phyloP scores from a whole-genome alignment of 2,797 vertebrate species.

The Macroramphosus scolopax region DNA sequence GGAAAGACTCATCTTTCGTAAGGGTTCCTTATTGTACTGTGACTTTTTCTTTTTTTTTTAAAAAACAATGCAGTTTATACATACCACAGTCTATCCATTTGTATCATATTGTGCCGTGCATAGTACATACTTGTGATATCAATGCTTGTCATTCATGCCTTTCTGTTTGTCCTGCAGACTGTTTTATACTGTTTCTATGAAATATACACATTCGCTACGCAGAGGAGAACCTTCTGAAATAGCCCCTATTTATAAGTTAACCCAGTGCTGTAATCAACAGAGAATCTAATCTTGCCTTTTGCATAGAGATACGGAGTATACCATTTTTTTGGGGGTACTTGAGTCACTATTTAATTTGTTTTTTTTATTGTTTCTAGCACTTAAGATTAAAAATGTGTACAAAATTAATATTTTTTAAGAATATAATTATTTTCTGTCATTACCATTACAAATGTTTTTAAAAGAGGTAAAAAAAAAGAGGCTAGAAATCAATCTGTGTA shows the following conservation, averaged over 20 bases:
- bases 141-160: slow-evolving; percentile 74
- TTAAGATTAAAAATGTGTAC: slow-evolving; percentile 94
- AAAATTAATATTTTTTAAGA: slow-evolving; percentile 87
- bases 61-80: slow-evolving; percentile 66
- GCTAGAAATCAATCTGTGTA: slow-evolving; percentile 92
- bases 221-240: slow-evolving; percentile 74
- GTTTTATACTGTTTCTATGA: slow-evolving; percentile 86
- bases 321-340: slow-evolving; percentile 84
- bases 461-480: too few relatives aligned
- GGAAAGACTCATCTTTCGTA: slow-evolving; percentile 64
- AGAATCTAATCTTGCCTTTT: slow-evolving; percentile 82
- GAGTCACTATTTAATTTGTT: slow-evolving; percentile 92
- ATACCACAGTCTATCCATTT: slow-evolving; percentile 62
- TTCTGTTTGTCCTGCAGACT: slow-evolving; percentile 83
- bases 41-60: slow-evolving; percentile 58
- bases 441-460: slow-evolving; percentile 91
- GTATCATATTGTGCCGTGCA: slow-evolving; percentile 65
- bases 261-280: slow-evolving; percentile 79
- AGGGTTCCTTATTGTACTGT: slow-evolving; percentile 72
- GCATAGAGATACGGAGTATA: slow-evolving; percentile 81
- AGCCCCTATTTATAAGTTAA: slow-evolving; percentile 82
- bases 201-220: slow-evolving; percentile 80
- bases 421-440: slow-evolving; percentile 90
- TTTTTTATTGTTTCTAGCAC: slow-evolving; percentile 91
- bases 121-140: slow-evolving; percentile 65